Evolutionary conservation across 1,140 invertebrate genomes (phyloP).

Genomic region (Lucilia sericata): DNA sequence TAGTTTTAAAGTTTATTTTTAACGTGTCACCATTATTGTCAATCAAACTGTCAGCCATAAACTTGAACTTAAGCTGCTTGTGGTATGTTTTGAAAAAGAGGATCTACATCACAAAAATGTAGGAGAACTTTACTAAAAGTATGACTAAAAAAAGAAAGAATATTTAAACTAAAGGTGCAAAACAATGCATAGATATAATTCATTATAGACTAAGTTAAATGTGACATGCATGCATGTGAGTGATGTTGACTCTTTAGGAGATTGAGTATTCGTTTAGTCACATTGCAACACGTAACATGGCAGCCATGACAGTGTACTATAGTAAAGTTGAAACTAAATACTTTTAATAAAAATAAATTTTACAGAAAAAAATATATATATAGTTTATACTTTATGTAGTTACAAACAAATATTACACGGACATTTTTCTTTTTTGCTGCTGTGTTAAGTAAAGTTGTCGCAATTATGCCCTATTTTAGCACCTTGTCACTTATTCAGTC

Average conservation of each 20-base stretch:
- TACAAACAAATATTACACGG: conserved; percentile 4
- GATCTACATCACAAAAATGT: conserved; percentile 21
- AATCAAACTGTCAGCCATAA: conserved; percentile 37
- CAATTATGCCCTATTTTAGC: conserved; percentile 44
- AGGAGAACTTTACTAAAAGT: neutral
- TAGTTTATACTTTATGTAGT: neutral
- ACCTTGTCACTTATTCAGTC: conserved; percentile 35
- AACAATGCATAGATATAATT: conserved; percentile 34
- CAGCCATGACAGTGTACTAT: conserved; percentile 36
- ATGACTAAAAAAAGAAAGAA: neutral
- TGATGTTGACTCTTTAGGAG: neutral
- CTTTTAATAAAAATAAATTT: neutral
- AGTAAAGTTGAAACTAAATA: neutral
- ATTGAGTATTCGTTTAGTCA: neutral
- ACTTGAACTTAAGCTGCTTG: conserved; percentile 6
- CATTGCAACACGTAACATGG: conserved; percentile 43
- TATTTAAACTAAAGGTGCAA: conserved; percentile 2
- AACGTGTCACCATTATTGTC: conserved; percentile 31
- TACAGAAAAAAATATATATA: neutral
- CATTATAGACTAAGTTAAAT: neutral
- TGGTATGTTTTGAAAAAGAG: neutral
- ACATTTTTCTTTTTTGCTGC: neutral
- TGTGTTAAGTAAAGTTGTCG: conserved; percentile 9
- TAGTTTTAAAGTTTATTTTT: neutral
- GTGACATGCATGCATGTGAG: neutral